Conservation (phyloP, 2,113 vertebrate genomes). For the Antechinus stuartii region DNA sequence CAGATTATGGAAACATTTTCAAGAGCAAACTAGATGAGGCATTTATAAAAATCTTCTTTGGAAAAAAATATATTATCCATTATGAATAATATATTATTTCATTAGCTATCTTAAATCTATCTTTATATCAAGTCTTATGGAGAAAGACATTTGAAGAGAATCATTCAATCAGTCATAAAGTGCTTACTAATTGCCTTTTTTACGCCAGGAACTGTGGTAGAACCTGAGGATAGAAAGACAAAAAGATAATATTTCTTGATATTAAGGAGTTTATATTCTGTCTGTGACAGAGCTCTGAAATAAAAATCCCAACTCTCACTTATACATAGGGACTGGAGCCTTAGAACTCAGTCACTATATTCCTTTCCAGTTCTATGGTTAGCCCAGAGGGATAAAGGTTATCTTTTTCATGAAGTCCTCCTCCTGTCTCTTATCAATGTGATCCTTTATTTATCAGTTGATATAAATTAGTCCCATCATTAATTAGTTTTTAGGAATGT, state of each 20-base stretch:
- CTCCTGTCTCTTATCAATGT: background rate
- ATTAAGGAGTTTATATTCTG: background rate
- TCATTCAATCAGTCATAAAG: background rate
- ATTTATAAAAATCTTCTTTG: background rate
- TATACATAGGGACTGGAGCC: background rate
- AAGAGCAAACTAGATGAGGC: background rate
- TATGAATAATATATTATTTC: background rate
- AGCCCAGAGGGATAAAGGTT: background rate
- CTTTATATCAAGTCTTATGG: background rate
- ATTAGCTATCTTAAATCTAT: background rate
- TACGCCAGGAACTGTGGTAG: background rate
- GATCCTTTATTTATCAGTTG: background rate
- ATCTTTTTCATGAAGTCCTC: background rate
- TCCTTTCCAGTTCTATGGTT: background rate
- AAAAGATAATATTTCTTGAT: background rate
- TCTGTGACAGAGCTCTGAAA: background rate
- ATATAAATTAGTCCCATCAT: background rate
- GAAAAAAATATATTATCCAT: background rate
- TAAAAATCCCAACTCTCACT: background rate
- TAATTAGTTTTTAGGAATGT: background rate
- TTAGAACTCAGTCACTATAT: background rate
- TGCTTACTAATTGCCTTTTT: background rate
- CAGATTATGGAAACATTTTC: background rate
- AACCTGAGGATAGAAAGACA: background rate
- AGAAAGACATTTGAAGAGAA: background rate